Conservation (phyloP, 1,140 invertebrate genomes). For the Watersipora subatra region DNA sequence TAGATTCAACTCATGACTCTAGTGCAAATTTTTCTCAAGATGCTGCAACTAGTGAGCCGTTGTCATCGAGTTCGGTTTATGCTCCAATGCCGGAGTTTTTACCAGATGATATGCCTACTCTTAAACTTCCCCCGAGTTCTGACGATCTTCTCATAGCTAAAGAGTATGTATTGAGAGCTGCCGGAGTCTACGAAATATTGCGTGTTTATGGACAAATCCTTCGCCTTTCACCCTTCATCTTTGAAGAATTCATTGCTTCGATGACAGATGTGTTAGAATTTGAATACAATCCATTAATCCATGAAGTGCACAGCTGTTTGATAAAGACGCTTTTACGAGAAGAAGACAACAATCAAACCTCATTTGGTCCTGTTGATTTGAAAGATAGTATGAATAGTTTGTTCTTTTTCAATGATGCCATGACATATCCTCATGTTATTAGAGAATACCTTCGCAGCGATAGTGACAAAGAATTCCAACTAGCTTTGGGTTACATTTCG, state of each 20-base stretch:
- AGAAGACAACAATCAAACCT: conserved; percentile 84
- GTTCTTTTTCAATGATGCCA: conserved; percentile 75
- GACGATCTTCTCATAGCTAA: conserved; percentile 73
- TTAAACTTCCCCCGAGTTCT: conserved; percentile 70
- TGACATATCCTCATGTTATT: conserved; percentile 87
- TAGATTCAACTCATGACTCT: background rate
- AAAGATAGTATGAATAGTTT: conserved; percentile 90
- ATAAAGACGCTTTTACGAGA: conserved; percentile 79
- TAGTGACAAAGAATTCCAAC: conserved; percentile 50
- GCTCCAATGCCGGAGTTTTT: conserved; percentile 17
- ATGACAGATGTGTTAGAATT: conserved; percentile 42
- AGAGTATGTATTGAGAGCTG: conserved; percentile 53
- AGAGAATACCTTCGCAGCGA: conserved; percentile 59
- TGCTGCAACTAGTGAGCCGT: background rate
- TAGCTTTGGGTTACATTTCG: conserved; percentile 26
- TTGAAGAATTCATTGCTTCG: conserved; percentile 84
- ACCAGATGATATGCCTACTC: conserved; percentile 51
- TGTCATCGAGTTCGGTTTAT: background rate
- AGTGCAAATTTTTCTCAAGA: background rate
- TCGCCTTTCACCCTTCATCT: conserved; percentile 76
- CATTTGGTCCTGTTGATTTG: conserved; percentile 85
- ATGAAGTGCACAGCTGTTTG: conserved; percentile 81
- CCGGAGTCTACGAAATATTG: conserved; percentile 73
- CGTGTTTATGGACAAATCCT: conserved; percentile 77
- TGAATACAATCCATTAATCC: conserved; percentile 74